Evolutionary conservation across 2,888 invertebrate species (phyloP).

Genomic region (Venusia cambrica): DNA sequence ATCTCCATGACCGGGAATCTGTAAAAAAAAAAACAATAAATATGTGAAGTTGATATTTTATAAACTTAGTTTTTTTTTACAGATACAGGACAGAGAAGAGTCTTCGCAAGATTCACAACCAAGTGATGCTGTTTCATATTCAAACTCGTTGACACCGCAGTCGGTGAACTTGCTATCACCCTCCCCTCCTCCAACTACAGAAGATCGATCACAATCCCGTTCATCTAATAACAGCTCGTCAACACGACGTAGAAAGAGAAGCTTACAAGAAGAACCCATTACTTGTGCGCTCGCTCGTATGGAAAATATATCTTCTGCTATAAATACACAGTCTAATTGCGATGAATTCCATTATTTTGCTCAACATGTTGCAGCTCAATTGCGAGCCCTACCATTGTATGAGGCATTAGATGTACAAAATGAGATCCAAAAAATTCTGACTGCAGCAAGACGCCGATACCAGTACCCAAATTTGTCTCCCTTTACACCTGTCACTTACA

Average conservation of each 20-base stretch:
- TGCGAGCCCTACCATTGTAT: slow-evolving; percentile 10
- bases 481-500: not conserved
- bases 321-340: slow-evolving; percentile 1
- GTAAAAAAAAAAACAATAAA: slow-evolving; percentile 4
- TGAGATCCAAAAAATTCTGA: slow-evolving; percentile 4
- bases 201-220: too few species aligned
- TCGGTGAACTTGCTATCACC: too few species aligned
- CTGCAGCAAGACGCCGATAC: slow-evolving; percentile 1
- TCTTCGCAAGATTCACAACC: too few species aligned
- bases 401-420: slow-evolving; percentile 4
- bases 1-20: slow-evolving; percentile 6
- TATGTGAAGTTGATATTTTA: not conserved
- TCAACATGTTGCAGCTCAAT: slow-evolving; percentile 14
- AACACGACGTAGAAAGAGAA: slow-evolving; percentile 1
- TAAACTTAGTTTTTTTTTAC: too few species aligned
- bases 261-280: not conserved
- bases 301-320: slow-evolving; percentile 3
- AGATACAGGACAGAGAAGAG: too few species aligned
- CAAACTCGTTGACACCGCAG: too few species aligned
- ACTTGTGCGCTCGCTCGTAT: not conserved
- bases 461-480: slow-evolving; percentile 2
- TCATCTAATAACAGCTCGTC: too few species aligned
- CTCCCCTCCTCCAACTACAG: too few species aligned
- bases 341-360: slow-evolving; percentile 20
- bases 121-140: too few species aligned